Evolutionary conservation across 92 coral and sea anemone genomes (phyloP), one percentile per base, ranked within the genome.

Genomic region (Pocillopora meandrina): DNA sequence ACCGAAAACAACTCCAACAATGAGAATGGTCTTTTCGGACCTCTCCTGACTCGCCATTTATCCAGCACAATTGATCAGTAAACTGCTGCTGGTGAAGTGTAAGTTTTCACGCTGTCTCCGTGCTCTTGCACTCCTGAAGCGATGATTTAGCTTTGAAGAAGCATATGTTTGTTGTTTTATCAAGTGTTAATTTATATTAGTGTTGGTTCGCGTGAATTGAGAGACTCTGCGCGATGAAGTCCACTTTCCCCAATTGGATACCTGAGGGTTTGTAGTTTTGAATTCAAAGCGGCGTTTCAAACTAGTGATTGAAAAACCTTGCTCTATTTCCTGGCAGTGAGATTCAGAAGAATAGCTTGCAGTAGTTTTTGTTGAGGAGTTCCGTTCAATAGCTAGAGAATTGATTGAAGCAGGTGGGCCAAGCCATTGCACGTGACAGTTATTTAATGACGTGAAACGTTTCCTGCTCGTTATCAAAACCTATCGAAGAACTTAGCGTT

Each of bases 1-100:
- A 5, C 98, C 95, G 47, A 94, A 94, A 66, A 94, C 92, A 60
- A 94, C 98, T 3, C 98, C 98, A 31, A 92, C 92, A 17, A 94
- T 94, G 0, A 94, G 90, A 61, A 94, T 88, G 2, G 88, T 69
- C 71, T 83, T 86, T 62, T 83, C 65, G 42, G 65, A 60, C 23
- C 18, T 55, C 1, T 18, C 57, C 33, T 74, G 64, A 34, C 26
- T 33, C 79, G 64, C 74, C 86, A 83, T 83, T 65, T 42, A 62
- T 61, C 57, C 49, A 14, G 5, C 52, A 42, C 52, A 42, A 42
- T 42, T 42, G 8, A 42, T 42, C 4, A 13, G 61, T 49, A 10
- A 69, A 52, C 6, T 33, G 56, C 72, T 65, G 49, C 16, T 35
- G 0, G 26, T 23, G 63, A 35, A 63, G 20, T 52, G 79, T 42